Conservation (phyloP, 1,140 invertebrate species). For the Dinoponera quadriceps region DNA sequence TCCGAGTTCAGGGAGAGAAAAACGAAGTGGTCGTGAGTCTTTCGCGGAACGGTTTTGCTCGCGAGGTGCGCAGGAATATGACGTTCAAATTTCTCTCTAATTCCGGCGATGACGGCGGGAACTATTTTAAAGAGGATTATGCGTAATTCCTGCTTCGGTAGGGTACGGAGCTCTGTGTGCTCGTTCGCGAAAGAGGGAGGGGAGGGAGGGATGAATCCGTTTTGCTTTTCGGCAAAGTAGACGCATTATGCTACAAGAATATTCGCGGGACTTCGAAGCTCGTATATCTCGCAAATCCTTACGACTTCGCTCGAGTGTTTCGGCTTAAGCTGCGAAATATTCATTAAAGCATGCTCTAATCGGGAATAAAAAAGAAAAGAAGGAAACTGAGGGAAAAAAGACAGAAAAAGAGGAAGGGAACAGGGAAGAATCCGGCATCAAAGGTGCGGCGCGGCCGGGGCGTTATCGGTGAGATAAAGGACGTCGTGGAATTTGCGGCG, state of each 20-base stretch:
- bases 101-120: slow-evolving; percentile 47
- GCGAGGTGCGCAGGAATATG: slow-evolving; percentile 55
- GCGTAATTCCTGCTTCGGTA: slow-evolving; percentile 60
- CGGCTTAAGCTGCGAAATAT: slow-evolving; percentile 44
- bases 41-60: slow-evolving; percentile 57
- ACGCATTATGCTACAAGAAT: slow-evolving; percentile 67
- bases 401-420: background rate
- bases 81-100: slow-evolving; percentile 68
- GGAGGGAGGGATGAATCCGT: slow-evolving; percentile 42
- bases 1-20: slow-evolving; percentile 31
- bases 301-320: slow-evolving; percentile 57
- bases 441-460: no score
- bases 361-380: slow-evolving; percentile 22
- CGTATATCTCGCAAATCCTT: slow-evolving; percentile 62
- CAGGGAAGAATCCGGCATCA: no score
- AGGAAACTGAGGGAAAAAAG: background rate
- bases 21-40: slow-evolving; percentile 48
- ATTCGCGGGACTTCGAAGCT: slow-evolving; percentile 60
- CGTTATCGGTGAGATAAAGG: background rate
- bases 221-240: slow-evolving; percentile 65
- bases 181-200: slow-evolving; percentile 3
- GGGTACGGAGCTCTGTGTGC: slow-evolving; percentile 36
- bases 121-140: slow-evolving; percentile 65
- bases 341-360: slow-evolving; percentile 54
- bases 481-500: background rate